Conservation (phyloP, 2,888 invertebrate species). For the Drosophila limbata region DNA sequence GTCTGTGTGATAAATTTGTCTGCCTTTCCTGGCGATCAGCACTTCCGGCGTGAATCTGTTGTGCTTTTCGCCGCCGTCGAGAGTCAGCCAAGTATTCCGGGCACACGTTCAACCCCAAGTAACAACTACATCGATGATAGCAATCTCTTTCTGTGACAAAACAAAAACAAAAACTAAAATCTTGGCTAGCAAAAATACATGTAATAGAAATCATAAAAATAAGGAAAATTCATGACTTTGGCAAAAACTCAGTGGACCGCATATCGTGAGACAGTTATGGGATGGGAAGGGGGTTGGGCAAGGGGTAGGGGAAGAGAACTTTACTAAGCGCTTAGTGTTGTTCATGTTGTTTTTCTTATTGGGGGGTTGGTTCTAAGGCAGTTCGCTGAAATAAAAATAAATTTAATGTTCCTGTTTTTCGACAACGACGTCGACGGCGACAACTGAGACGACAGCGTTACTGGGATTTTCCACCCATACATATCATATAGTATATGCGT, state of each 20-base stretch:
- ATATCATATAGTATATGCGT: conserved; percentile 63
- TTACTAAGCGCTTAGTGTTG: conserved; percentile 68
- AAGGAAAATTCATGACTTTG: conserved; percentile 81
- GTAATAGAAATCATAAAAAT: conserved; percentile 81
- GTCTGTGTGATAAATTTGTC: conserved; percentile 83
- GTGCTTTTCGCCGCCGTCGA: conserved; percentile 45
- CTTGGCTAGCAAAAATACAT: conserved; percentile 58
- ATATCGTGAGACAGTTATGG: conserved; percentile 61
- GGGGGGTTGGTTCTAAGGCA: conserved; percentile 57
- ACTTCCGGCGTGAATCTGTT: conserved; percentile 76
- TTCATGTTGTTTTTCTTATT: conserved; percentile 44
- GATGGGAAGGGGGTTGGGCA: conserved; percentile 8
- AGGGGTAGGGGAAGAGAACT: conserved; percentile 2
- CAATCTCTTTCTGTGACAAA: conserved; percentile 53
- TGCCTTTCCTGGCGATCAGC: conserved; percentile 81
- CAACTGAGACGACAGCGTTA: conserved; percentile 26
- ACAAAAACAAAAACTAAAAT: conserved; percentile 73
- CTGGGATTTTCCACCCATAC: conserved; percentile 54
- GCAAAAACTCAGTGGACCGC: conserved; percentile 74
- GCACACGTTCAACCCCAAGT: conserved; percentile 58
- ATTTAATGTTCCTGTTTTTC: conserved; percentile 82
- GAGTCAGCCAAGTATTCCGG: conserved; percentile 37
- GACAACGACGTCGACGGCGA: conserved; percentile 33
- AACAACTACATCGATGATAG: conserved; percentile 26
- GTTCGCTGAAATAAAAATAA: conserved; percentile 76